Evolutionary conservation across 2,797 vertebrate species (phyloP).

Genomic region (Crossoptilon crossoptilon): DNA sequence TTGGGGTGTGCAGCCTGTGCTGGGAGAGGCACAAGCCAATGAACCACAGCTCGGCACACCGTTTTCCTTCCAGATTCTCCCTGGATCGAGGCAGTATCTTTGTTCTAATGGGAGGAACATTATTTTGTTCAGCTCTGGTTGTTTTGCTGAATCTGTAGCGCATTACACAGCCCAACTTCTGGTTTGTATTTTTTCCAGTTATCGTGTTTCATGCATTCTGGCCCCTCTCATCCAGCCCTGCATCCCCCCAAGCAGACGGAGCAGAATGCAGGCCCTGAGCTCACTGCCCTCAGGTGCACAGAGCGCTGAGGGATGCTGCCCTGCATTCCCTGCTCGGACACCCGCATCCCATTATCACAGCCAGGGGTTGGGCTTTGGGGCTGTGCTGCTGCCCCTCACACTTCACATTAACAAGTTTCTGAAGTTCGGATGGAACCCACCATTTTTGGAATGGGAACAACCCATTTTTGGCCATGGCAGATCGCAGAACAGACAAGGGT

Average conservation of each 20-base stretch:
- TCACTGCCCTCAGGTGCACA: not conserved
- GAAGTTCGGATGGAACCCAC: not conserved
- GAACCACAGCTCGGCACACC: not conserved
- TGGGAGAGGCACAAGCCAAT: not conserved
- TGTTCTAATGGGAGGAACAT: not conserved
- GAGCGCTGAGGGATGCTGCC: not conserved
- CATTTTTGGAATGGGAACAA: too few species aligned
- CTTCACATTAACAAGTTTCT: not conserved
- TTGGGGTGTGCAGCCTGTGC: not conserved
- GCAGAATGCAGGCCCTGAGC: not conserved
- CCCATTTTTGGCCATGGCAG: not conserved
- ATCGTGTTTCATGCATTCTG: slow-evolving; percentile 54
- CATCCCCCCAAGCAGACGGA: not conserved
- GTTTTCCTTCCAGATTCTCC: not conserved
- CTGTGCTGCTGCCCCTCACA: not conserved
- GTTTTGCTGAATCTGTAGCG: slow-evolving; percentile 45
- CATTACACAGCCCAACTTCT: slow-evolving; percentile 65
- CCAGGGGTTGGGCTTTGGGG: not conserved
- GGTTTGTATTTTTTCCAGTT: slow-evolving; percentile 72
- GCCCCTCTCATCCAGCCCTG: slow-evolving; percentile 41
- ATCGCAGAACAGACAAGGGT: not conserved
- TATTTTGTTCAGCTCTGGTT: not conserved
- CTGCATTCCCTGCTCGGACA: not conserved
- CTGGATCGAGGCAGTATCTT: not conserved
- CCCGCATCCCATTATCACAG: fast-evolving